Percentiles rank a stretch among this genome's conserved stretches.
These are phyloP conservation scores for Agonopterix heracliana DNA, from an alignment of 2,888 invertebrate species.

Conservation along the genomic window DNA sequence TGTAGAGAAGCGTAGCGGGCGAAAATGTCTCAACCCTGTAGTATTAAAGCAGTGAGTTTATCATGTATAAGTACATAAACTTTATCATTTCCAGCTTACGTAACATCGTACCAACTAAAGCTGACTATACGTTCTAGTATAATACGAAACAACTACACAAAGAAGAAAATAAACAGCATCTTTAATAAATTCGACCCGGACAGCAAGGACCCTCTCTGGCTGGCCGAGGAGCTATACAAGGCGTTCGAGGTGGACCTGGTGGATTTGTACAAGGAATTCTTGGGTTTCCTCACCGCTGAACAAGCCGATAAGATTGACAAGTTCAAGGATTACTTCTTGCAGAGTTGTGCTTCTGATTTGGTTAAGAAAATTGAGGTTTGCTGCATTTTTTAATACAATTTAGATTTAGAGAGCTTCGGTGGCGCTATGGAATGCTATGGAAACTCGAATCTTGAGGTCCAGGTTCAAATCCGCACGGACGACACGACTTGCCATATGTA, in stretches of 20 bases:
- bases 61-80: no score
- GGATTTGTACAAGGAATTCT: slow-evolving; percentile 52
- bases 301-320: slow-evolving; percentile 45
- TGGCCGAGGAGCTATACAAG: slow-evolving; percentile 29
- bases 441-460: no score
- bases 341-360: slow-evolving; percentile 37
- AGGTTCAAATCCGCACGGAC: no score
- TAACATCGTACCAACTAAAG: slow-evolving; percentile 42
- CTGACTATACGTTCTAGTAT: slow-evolving; percentile 25
- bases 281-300: slow-evolving; percentile 49
- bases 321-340: slow-evolving; percentile 51
- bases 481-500: no score
- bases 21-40: no score
- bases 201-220: slow-evolving; percentile 24
- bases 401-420: no score
- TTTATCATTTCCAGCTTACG: slow-evolving; percentile 36
- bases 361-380: slow-evolving; percentile 44
- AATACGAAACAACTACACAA: slow-evolving; percentile 22
- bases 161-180: slow-evolving; percentile 25
- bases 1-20: no score
- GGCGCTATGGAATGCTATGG: no score
- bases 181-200: slow-evolving; percentile 36
- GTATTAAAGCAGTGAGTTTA: no score
- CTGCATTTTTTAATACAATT: not conserved
- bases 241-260: slow-evolving; percentile 29